Base-by-base conservation (phyloP, 2,888 invertebrate species). In the Scaptomyza parva region DNA sequence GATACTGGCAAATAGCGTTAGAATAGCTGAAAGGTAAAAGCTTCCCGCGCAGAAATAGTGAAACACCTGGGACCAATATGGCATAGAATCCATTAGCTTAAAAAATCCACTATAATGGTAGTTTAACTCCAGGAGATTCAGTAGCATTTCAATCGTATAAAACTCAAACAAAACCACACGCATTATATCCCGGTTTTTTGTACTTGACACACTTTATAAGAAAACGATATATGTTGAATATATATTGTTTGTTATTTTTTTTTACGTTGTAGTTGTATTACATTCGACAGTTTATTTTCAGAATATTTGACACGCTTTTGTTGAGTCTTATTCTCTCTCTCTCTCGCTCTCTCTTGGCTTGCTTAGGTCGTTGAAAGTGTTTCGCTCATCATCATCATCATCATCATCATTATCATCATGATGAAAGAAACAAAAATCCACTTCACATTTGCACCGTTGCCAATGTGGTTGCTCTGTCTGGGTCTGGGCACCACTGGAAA, bases 381-480 rank as follows among this genome's bases (percentile, higher is more conserved):
- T 83, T 78, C 53, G 70, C 68, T 78, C 84, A 69, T 86, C 81
- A 71, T 71, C 74, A 76, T 78, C 84, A 69, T 86, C 81, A 71
- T 71, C 74, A 76, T 78, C 84, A 69, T 86, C 81, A 71, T 71
- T 71, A 76, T 78, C 84, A 69, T 86, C 81, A 71, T 71, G 71
- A 76, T 59, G 72, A 67, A 70, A 39, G 30, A 76, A 69, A 69
- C 66, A 33, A 54, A 45, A 73, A 78, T 66, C 57, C 79, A 62
- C 81, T 83, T 83, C 68, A 84, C 53, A 70, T 76, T 68, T 78
- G 73, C 73, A 45, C 66, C 75, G 70, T 59, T 72, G 72, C 71
- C 74, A 68, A 68, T 73, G 33, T 73, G 33, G 68, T 62, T 53
- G 68, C n/a, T n/a, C n/a, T n/a, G n/a, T n/a, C n/a, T n/a, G n/a